Base-by-base conservation (phyloP, 2,797 vertebrate genomes). In the Echeneis naucrates region DNA sequence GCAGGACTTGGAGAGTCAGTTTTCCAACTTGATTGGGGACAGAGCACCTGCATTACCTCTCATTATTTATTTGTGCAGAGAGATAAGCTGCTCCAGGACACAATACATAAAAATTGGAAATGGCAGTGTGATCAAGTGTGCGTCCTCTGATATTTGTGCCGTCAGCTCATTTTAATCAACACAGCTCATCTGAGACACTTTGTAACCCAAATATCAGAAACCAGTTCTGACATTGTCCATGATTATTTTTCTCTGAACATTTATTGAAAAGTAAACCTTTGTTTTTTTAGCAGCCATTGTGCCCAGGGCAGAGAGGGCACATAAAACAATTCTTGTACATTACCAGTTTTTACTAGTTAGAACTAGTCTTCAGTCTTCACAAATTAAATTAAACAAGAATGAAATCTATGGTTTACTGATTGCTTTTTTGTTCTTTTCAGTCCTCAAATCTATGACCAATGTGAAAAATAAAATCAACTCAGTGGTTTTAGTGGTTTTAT, bases 401-500 rank as follows among this genome's bases (percentile, higher is more conserved):
- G 21, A 61, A n/a, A n/a, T n/a, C n/a, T n/a, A n/a, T n/a, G n/a
- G n/a, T 47, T 35, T 3, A 37, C 3, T 24, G 38, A 11, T 51
- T 26, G 17, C 12, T 1, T 52, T 45, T 59, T 2, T 12, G 19
- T 14, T 16, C 21, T 17, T 30, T 19, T 27, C 14, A 5, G 23
- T 32, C 32, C 27, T 7, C 33, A 27, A 47, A 35, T 32, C 7
- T 38, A 8, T 45, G 30, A 55, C 59, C 64, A 53, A 65, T 2
- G 19, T 23, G 2, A 77, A 74, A 75, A 88, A 86, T 48, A 56
- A 56, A 73, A 60, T 33, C 40, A 68, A 69, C 5, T 10, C 27
- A 38, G 2, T 61, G 27, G 51, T 78, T 77, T 83, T 74, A 85
- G 63, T 71, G 38, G 27, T 81, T 89, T 88, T 89, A 87, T 90